Evolutionary conservation across 2,888 invertebrate species (phyloP).

Genomic region (Nephrotoma appendiculata): DNA sequence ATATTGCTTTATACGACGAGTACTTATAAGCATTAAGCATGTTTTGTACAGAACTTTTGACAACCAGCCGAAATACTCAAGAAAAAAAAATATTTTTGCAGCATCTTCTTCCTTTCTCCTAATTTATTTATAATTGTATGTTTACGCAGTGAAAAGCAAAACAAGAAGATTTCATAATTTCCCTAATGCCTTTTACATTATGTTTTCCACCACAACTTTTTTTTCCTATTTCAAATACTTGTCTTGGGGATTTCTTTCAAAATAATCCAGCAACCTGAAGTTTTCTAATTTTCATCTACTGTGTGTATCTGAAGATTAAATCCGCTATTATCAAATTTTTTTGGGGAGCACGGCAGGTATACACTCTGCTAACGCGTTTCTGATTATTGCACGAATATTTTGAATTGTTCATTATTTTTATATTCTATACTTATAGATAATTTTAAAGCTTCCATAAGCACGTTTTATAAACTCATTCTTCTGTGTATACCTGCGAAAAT

Average conservation of each 20-base stretch:
- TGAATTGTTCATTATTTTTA: neutral
- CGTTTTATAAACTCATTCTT: neutral
- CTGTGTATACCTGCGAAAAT: neutral
- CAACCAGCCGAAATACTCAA: no score
- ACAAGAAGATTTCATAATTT: neutral
- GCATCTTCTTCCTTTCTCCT: no score
- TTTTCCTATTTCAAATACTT: neutral
- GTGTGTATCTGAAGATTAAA: neutral
- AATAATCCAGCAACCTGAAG: neutral
- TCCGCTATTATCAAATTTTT: neutral
- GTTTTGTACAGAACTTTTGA: no score
- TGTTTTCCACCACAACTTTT: neutral
- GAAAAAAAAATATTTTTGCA: no score
- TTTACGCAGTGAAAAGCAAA: neutral
- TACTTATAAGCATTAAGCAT: no score
- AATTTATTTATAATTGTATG: no score
- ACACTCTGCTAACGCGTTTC: neutral
- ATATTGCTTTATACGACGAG: no score
- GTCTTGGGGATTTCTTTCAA: neutral
- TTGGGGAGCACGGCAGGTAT: neutral
- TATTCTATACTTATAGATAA: neutral
- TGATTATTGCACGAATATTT: neutral
- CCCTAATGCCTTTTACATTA: neutral
- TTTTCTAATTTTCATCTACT: neutral
- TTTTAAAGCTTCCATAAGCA: neutral